Evolutionary conservation across 2,113 vertebrate genomes (phyloP).

Genomic region (Hippopotamus amphibius): DNA sequence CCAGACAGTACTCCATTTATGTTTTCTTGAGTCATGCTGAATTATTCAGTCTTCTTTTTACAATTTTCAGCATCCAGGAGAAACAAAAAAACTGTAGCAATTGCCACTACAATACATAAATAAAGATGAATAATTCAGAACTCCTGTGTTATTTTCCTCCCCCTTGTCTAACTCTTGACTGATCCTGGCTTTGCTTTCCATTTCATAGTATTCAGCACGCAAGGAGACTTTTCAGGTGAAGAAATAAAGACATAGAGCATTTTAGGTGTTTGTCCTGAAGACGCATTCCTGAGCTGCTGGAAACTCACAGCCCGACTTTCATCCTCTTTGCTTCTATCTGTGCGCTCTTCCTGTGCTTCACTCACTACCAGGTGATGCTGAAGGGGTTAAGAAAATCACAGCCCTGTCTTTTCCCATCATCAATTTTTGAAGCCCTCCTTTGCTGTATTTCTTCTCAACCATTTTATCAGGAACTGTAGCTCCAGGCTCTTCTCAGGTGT

Average conservation of each 20-base stretch:
- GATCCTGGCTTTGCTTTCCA: conserved; percentile 27
- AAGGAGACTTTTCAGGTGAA: conserved; percentile 14
- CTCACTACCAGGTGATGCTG: not conserved
- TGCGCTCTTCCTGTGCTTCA: not conserved
- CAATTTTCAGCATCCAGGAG: conserved; percentile 66
- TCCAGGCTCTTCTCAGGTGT: not conserved
- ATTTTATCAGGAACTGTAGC: not conserved
- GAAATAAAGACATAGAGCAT: conserved; percentile 27
- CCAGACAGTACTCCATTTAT: conserved; percentile 24
- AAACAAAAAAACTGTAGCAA: conserved; percentile 66
- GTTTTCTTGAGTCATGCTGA: conserved; percentile 76
- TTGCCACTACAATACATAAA: conserved; percentile 73
- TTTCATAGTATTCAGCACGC: not conserved
- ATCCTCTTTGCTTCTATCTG: not conserved
- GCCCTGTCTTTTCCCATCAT: not conserved
- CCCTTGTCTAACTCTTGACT: conserved; percentile 43
- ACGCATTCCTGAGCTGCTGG: not conserved
- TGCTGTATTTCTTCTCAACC: not conserved
- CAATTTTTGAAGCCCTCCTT: not conserved
- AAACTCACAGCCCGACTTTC: not conserved
- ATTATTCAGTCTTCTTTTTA: conserved; percentile 73
- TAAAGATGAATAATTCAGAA: conserved; percentile 80
- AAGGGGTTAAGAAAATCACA: not conserved
- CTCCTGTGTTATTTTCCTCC: conserved; percentile 48
- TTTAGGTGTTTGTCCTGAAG: not conserved